These are phyloP conservation scores for Suncus etruscus DNA, from an alignment of 2,113 vertebrate species.

Conservation along the genomic window DNA sequence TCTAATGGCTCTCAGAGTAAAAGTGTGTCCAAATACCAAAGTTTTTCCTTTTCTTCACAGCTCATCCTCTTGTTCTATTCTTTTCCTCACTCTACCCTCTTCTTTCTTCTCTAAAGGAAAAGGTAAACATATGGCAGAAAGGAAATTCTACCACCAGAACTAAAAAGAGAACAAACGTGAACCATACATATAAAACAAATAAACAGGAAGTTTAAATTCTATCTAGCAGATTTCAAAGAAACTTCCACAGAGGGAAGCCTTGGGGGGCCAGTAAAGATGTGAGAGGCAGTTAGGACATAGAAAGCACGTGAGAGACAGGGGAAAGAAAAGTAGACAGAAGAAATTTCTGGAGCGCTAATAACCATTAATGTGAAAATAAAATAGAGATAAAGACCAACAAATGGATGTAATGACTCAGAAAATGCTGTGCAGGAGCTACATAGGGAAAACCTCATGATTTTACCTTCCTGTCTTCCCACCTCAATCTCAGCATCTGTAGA, in stretches of 20 bases:
- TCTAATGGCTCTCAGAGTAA: neutral
- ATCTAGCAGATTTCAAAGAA: constrained; percentile 26
- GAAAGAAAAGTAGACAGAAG: neutral
- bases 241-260: neutral
- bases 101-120: neutral
- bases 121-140: neutral
- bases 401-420: neutral
- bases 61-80: neutral
- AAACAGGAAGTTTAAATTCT: constrained; percentile 14
- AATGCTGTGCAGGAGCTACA: neutral
- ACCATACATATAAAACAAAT: neutral
- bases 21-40: neutral
- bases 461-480: neutral
- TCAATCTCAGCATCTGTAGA: neutral
- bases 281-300: neutral
- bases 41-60: neutral
- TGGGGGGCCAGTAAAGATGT: neutral
- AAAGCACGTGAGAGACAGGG: neutral
- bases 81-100: neutral
- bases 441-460: neutral
- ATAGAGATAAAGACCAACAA: constrained; percentile 16
- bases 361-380: neutral
- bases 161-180: constrained; percentile 23
- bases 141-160: neutral
- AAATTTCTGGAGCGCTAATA: constrained; percentile 51